Evolutionary conservation across 1,140 invertebrate species (phyloP), one percentile per base, ranked within the genome.

Genomic region (Aphaenogaster ashmeadi): DNA sequence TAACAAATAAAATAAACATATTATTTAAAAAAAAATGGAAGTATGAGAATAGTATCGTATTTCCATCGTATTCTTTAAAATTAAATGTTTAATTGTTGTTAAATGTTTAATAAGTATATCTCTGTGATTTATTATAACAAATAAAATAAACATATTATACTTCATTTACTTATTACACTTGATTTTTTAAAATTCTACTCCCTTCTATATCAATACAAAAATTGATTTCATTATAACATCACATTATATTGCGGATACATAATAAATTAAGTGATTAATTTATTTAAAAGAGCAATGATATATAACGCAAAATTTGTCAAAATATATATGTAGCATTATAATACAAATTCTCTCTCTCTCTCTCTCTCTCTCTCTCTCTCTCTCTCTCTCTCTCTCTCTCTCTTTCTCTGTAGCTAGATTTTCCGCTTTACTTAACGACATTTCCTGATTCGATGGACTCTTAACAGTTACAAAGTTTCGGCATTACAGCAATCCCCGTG

Each of bases 381-480:
- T 52, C 13, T 52, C 50, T 52, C 50, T 52, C 50, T 18, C 50
- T 2, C 2, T 18, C 33, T 36, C 60, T n/a, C 15, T n/a, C 36
- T 36, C 9, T 62, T n/a, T 33, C 11, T 47, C 13, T 15, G 41
- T 69, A 7, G 15, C 44, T 50, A 8, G 4, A 71, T 41, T 54
- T 58, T 58, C n/a, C 52, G 18, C 36, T 54, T 56, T 27, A 18
- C 13, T 15, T 60, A 60, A 77, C 18, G 13, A 13, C 27, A 58
- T 58, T 27, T 44, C n/a, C 18, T 21, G 21, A 52, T 47, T 21
- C 60, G 18, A 79, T 21, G 18, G n/a, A 54, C 13, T 67, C 64
- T 71, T 81, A 71, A 71, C 47, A 44, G 64, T 56, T 58, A 83
- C 27, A 72, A 83, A 83, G 66, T 71, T 41, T 58, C 18, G 52